Conservation (phyloP, 64 coral and sea anemone species). For the Pachyseris speciosa region DNA sequence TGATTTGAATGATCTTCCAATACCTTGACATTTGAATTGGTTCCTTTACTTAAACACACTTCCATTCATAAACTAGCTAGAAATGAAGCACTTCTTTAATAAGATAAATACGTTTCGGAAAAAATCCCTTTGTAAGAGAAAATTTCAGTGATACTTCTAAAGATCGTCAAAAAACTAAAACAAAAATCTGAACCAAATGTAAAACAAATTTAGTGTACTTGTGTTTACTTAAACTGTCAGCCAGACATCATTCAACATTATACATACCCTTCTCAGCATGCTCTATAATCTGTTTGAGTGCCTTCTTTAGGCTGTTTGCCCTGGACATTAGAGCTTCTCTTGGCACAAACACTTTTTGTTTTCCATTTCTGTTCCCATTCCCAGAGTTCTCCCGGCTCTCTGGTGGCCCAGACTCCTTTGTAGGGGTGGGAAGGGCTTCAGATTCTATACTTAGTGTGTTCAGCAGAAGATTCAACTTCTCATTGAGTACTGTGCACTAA, state of each 20-base stretch:
- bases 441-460: constrained; percentile 91
- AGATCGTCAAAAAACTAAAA: too few relatives aligned
- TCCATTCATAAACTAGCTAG: too few relatives aligned
- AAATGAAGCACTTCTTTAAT: too few relatives aligned
- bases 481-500: constrained; percentile 92
- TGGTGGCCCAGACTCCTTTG: constrained; percentile 59
- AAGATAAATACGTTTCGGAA: too few relatives aligned
- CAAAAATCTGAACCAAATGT: too few relatives aligned
- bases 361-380: constrained; percentile 67
- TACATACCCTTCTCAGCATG: constrained; percentile 91
- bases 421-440: constrained; percentile 71
- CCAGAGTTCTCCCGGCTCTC: constrained; percentile 30
- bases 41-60: too few relatives aligned
- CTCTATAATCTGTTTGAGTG: constrained; percentile 92
- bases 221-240: too few relatives aligned
- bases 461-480: constrained; percentile 89
- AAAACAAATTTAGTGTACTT: too few relatives aligned
- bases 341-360: constrained; percentile 94
- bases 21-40: too few relatives aligned
- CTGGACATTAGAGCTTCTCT: constrained; percentile 95
- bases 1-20: too few relatives aligned
- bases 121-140: too few relatives aligned
- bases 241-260: neutral
- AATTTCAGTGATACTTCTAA: too few relatives aligned
- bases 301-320: constrained; percentile 99